Conservation (phyloP, 2,888 invertebrate species). For the Idaea straminata region DNA sequence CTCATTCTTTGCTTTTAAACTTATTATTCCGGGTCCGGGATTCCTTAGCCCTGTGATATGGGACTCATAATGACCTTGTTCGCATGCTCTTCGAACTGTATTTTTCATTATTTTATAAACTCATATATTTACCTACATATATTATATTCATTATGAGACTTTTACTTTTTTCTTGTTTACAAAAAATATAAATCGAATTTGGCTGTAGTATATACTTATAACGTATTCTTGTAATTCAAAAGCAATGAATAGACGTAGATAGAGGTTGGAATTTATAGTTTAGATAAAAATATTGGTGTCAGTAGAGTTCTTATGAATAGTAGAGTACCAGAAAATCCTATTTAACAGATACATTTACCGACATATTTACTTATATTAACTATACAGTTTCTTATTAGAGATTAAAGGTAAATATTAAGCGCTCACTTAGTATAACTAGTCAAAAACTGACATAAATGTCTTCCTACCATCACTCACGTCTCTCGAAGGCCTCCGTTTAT, state of each 20-base stretch:
- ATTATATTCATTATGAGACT: not conserved
- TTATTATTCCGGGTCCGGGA: too few relatives aligned
- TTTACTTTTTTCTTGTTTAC: not conserved
- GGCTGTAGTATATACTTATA: constrained; percentile 8
- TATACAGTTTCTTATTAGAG: constrained; percentile 1
- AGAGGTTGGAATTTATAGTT: constrained; percentile 64
- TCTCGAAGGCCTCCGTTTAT: too few relatives aligned
- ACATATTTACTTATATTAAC: not conserved
- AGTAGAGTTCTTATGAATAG: constrained; percentile 61
- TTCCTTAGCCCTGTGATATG: too few relatives aligned
- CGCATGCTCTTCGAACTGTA: too few relatives aligned
- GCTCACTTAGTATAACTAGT: not conserved
- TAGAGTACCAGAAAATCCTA: constrained; percentile 32
- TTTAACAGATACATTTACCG: constrained; percentile 2
- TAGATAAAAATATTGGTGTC: constrained; percentile 51
- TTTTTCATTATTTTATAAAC: constrained; percentile 12
- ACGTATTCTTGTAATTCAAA: constrained; percentile 20
- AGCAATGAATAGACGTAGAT: constrained; percentile 45
- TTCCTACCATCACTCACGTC: too few relatives aligned
- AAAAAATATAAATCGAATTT: not conserved
- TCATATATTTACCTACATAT: constrained; percentile 11
- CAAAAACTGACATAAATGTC: too few relatives aligned
- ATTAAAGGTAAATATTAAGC: not conserved
- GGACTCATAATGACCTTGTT: too few relatives aligned
- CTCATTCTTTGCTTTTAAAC: too few relatives aligned